Evolutionary conservation across 1,140 invertebrate species (phyloP).

Genomic region (Zaprionus camerounensis): DNA sequence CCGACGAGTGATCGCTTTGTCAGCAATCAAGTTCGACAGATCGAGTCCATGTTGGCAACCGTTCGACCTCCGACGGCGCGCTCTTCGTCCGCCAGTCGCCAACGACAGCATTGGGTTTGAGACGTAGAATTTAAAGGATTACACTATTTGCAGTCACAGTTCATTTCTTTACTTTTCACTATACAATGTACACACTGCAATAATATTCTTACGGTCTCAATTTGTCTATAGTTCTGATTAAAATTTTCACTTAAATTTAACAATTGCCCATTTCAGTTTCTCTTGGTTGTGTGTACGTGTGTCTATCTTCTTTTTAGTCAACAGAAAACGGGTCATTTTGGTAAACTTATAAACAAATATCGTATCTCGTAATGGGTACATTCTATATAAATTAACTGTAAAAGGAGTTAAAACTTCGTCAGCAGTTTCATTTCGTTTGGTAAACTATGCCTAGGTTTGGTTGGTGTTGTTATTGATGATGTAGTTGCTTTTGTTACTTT

Average conservation of each 20-base stretch:
- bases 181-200: constrained; percentile 58
- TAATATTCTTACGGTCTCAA: constrained; percentile 77
- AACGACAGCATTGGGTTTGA: constrained; percentile 45
- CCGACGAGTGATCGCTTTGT: constrained; percentile 61
- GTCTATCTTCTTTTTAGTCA: constrained; percentile 2
- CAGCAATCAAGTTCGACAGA: constrained; percentile 72
- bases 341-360: constrained; percentile 45
- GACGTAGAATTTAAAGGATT: not conserved
- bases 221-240: constrained; percentile 79
- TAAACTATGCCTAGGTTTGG: constrained; percentile 46
- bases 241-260: constrained; percentile 77
- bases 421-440: constrained; percentile 22
- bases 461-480: constrained; percentile 46
- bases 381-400: constrained; percentile 43
- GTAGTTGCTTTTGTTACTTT: constrained; percentile 7
- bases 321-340: constrained; percentile 15
- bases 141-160: constrained; percentile 12
- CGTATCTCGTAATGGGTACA: constrained; percentile 34
- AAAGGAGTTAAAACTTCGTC: constrained; percentile 39
- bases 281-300: not conserved
- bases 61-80: constrained; percentile 43
- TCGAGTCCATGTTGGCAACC: constrained; percentile 67
- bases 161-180: constrained; percentile 29
- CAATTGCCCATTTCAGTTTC: constrained; percentile 27
- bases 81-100: constrained; percentile 30